Percentiles rank a stretch among this genome's conserved stretches.
Evolutionary conservation across 2,113 vertebrate genomes (phyloP).

Genomic region (Dissostichus mawsoni): DNA sequence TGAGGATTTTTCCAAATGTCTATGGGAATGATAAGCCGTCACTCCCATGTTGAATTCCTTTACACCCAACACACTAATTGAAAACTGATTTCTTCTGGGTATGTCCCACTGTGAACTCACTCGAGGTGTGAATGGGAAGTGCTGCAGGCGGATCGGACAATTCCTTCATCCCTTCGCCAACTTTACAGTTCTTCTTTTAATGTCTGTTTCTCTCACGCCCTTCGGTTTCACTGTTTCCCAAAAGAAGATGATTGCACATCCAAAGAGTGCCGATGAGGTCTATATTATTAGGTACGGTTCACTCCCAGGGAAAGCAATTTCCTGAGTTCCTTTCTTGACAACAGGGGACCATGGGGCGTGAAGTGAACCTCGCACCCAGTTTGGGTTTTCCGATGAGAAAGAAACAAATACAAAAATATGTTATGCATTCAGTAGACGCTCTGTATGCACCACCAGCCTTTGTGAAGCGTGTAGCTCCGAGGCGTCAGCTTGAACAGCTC

Average conservation of each 20-base stretch:
- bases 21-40: not conserved
- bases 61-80: constrained; percentile 7
- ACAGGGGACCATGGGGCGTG: constrained; percentile 55
- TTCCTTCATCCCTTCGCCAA: constrained; percentile 20
- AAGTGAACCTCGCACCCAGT: constrained; percentile 23
- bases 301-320: constrained; percentile 60
- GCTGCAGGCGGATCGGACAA: constrained; percentile 13
- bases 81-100: constrained; percentile 38
- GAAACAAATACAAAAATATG: constrained; percentile 12
- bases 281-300: constrained; percentile 47
- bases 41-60: constrained; percentile 23
- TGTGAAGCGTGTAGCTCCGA: constrained; percentile 3
- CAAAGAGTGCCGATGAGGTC: constrained; percentile 60
- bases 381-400: constrained; percentile 60
- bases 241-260: constrained; percentile 44
- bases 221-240: constrained; percentile 26
- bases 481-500: constrained; percentile 47
- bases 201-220: constrained; percentile 38
- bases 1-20: not conserved
- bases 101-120: constrained; percentile 41
- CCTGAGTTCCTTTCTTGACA: constrained; percentile 62
- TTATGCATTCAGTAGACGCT: not conserved
- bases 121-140: constrained; percentile 4
- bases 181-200: not conserved
- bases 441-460: not conserved